Evolutionary conservation across 2,888 invertebrate genomes (phyloP).

Genomic region (Aphodius granarius): DNA sequence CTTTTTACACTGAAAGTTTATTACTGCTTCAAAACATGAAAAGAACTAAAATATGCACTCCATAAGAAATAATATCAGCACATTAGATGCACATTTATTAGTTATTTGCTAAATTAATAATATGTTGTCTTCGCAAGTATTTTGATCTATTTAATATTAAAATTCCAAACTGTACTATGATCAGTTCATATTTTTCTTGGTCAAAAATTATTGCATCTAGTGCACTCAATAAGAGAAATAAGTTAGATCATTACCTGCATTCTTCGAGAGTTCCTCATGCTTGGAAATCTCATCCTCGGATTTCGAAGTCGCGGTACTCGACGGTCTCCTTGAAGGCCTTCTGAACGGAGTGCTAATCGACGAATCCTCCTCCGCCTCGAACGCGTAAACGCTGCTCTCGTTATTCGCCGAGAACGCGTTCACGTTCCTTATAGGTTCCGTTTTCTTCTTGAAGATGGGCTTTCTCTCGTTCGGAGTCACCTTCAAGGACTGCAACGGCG

Average conservation of each 20-base stretch:
- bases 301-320: constrained; percentile 53
- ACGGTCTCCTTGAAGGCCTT: constrained; percentile 55
- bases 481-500: constrained; percentile 3
- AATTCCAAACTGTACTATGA: too few relatives aligned
- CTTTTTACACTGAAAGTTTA: too few relatives aligned
- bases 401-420: constrained; percentile 69
- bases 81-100: too few relatives aligned
- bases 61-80: too few relatives aligned
- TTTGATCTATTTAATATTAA: too few relatives aligned
- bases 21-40: too few relatives aligned
- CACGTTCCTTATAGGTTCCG: constrained; percentile 52
- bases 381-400: constrained; percentile 72
- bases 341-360: constrained; percentile 61
- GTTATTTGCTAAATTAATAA: too few relatives aligned
- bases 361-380: constrained; percentile 67
- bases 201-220: too few relatives aligned
- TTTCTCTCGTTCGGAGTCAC: constrained; percentile 50
- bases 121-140: too few relatives aligned
- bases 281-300: constrained; percentile 52
- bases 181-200: too few relatives aligned
- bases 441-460: constrained; percentile 61
- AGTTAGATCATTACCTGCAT: constrained; percentile 12
- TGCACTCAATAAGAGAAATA: too few relatives aligned
- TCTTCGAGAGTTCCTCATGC: constrained; percentile 46
- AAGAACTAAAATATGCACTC: too few relatives aligned